Conservation (phyloP, 2,113 vertebrate species). For the Tyto alba region DNA sequence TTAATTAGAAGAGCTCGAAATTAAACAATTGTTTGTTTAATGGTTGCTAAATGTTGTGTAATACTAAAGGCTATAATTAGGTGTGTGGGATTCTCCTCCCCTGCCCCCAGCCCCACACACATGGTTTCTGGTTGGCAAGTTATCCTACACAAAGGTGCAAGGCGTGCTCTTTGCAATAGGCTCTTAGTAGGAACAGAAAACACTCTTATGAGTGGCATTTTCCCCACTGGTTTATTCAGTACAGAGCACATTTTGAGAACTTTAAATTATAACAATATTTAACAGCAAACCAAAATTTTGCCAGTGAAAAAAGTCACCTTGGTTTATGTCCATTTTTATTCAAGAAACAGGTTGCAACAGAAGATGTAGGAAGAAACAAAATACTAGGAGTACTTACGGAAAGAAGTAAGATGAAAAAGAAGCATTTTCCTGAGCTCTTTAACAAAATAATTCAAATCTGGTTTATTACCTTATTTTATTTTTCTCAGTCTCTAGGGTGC, state of each 20-base stretch:
- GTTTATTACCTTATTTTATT: background rate
- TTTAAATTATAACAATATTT: background rate
- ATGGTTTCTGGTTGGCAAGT: background rate
- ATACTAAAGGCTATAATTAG: background rate
- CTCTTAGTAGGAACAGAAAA: background rate
- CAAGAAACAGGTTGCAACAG: background rate
- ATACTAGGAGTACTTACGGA: background rate
- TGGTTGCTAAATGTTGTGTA: constrained; percentile 30
- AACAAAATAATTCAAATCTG: background rate
- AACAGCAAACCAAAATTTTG: background rate
- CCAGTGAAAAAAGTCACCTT: background rate
- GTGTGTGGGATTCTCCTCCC: background rate
- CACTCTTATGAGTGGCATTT: background rate
- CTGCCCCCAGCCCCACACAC: accelerated
- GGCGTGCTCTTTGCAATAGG: background rate
- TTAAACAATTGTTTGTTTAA: constrained; percentile 53
- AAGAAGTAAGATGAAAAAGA: background rate
- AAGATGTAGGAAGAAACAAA: background rate
- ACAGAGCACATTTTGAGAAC: background rate
- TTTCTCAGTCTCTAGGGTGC: background rate
- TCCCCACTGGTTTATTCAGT: background rate
- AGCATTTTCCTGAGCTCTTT: background rate
- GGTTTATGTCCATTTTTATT: background rate
- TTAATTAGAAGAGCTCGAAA: constrained; percentile 58
- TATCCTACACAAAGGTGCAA: background rate